Evolutionary conservation across 2,888 invertebrate species (phyloP).

Genomic region (Doris montereyensis): DNA sequence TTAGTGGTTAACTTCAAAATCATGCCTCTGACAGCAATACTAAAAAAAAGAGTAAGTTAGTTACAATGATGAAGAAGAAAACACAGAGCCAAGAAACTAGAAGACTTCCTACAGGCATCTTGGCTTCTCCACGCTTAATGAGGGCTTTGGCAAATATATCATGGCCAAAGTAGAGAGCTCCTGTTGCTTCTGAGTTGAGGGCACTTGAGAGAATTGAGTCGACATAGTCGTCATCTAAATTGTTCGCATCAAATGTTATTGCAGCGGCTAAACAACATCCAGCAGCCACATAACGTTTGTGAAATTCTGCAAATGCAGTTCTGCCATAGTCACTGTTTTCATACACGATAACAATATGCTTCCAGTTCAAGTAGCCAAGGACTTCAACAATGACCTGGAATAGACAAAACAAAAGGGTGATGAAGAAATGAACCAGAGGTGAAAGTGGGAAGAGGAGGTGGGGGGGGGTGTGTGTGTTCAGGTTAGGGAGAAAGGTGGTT

Average conservation of each 20-base stretch:
- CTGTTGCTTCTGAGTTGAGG: slow-evolving; percentile 50
- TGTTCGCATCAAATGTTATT: slow-evolving; percentile 48
- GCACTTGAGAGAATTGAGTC: slow-evolving; percentile 35
- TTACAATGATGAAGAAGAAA: too few relatives aligned
- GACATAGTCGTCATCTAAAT: slow-evolving; percentile 48
- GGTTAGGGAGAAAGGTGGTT: too few relatives aligned
- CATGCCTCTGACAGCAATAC: too few relatives aligned
- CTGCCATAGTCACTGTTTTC: slow-evolving; percentile 63
- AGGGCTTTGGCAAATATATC: slow-evolving; percentile 22
- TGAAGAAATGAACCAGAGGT: too few relatives aligned
- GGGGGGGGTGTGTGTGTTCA: too few relatives aligned
- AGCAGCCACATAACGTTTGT: slow-evolving; percentile 49
- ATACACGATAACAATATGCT: slow-evolving; percentile 71
- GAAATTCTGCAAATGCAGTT: slow-evolving; percentile 52
- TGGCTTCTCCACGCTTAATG: background rate
- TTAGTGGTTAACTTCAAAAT: too few relatives aligned
- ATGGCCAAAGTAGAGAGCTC: slow-evolving; percentile 61
- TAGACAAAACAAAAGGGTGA: too few relatives aligned
- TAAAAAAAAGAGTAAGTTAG: too few relatives aligned
- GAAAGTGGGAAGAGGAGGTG: too few relatives aligned
- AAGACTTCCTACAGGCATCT: slow-evolving; percentile 20
- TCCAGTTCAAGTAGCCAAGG: slow-evolving; percentile 71
- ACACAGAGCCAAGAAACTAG: too few relatives aligned
- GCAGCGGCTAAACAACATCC: slow-evolving; percentile 63
- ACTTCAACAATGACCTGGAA: slow-evolving; percentile 70